A percentile compares a stretch with the other conserved stretches of the same genome.
Conservation (phyloP, 2,888 invertebrate species). For the Chamaedrilus cognettii region DNA sequence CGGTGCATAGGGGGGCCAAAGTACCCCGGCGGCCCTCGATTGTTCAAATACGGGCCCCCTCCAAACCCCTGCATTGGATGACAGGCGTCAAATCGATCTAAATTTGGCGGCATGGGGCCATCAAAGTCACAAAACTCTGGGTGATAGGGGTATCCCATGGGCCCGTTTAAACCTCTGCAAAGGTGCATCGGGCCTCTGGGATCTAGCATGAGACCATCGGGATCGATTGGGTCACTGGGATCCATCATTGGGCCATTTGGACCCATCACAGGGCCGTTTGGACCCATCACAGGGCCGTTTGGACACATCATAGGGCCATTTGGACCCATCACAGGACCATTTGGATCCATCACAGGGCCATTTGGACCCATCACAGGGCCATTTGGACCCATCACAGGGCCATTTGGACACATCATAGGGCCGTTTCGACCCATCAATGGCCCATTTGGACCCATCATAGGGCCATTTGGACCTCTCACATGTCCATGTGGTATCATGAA, state of each 20-base stretch:
- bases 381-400: constrained; percentile 15
- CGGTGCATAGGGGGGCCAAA: constrained; percentile 9
- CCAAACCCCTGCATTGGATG: constrained; percentile 9
- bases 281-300: constrained; percentile 15
- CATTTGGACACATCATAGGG: background rate
- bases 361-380: constrained; percentile 21
- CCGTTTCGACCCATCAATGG: constrained; percentile 14
- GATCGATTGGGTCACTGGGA: constrained; percentile 21
- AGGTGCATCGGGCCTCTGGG: constrained; percentile 33
- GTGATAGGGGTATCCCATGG: too few species aligned
- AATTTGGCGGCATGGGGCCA: constrained; percentile 8
- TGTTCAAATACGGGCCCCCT: constrained; percentile 8
- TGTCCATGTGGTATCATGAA: constrained; percentile 8
- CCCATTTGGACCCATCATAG: constrained; percentile 25
- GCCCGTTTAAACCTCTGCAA: constrained; percentile 19
- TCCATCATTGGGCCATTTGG: constrained; percentile 26
- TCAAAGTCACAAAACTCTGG: constrained; percentile 16
- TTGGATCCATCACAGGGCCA: constrained; percentile 17
- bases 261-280: constrained; percentile 25
- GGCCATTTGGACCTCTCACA: constrained; percentile 1
- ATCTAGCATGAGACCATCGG: constrained; percentile 27
- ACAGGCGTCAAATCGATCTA: constrained; percentile 7
- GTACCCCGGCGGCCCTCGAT: constrained; percentile 18
- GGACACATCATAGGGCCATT: constrained; percentile 19
- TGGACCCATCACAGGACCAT: constrained; percentile 23